These are phyloP conservation scores for Acronicta aceris DNA, from an alignment of 2,888 invertebrate species.

Conservation along the genomic window DNA sequence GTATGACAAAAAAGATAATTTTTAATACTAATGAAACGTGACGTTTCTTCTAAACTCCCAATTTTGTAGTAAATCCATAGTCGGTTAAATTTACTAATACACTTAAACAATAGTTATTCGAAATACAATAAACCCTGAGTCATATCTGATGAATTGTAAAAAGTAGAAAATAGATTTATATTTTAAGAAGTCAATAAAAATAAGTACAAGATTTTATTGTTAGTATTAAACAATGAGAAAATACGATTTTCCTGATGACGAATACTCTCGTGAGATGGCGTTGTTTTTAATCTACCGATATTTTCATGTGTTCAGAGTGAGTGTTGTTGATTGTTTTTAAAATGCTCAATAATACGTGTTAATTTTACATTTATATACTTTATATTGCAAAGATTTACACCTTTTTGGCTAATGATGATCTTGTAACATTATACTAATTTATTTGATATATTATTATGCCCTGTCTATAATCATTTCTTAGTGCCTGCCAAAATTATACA, in stretches of 20 bases:
- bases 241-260: constrained; percentile 27
- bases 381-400: constrained; percentile 26
- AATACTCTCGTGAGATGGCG: constrained; percentile 20
- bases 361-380: constrained; percentile 22
- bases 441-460: too few species aligned
- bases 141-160: constrained; percentile 57
- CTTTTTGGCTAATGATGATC: constrained; percentile 3
- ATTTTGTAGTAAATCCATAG: constrained; percentile 47
- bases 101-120: constrained; percentile 40
- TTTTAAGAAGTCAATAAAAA: constrained; percentile 45
- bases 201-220: constrained; percentile 58
- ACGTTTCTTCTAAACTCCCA: constrained; percentile 23
- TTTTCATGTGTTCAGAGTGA: constrained; percentile 10
- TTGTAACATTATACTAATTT: constrained; percentile 4
- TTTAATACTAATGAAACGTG: constrained; percentile 18
- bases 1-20: constrained; percentile 34
- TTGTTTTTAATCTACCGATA: constrained; percentile 13
- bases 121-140: constrained; percentile 42
- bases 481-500: too few species aligned
- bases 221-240: constrained; percentile 32
- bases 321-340: constrained; percentile 24
- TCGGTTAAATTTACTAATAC: constrained; percentile 22
- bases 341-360: constrained; percentile 37
- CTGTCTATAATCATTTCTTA: too few species aligned
- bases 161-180: constrained; percentile 46